Evolutionary conservation across 2,888 invertebrate genomes (phyloP), one percentile per base, ranked within the genome.

Genomic region (Anorthoa munda): DNA sequence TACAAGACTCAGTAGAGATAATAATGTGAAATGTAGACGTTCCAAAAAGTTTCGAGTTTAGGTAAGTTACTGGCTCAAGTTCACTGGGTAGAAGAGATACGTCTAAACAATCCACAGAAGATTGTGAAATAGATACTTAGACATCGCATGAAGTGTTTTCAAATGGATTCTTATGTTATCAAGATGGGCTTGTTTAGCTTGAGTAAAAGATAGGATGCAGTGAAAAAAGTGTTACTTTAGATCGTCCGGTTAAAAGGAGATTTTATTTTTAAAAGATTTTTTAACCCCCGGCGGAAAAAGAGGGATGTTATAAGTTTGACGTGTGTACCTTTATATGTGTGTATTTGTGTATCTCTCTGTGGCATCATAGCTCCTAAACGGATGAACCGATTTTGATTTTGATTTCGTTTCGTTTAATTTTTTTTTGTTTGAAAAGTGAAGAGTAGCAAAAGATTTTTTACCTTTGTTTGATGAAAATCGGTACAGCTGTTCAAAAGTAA

Each of bases 71-170:
- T 83, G 61, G 74, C 67, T 31, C 75, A 17, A 75, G 83, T 83
- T 74, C 71, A 72, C 56, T 74, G 66, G 65, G 21, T 66, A 55
- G 67, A 71, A 84, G 66, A 85, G 68, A 77, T 76, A 77, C 21
- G 85, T 77, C 68, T 72, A 82, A 90, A 90, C 86, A 85, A 69
- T 73, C 78, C 89, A 73, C 18, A 48, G 56, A 71, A 89, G 86
- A 89, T 90, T 78, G 82, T 75, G 73, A 82, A 89, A 88, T 87
- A 88, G 87, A 85, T 86, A 89, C 87, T 87, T 78, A 88, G 84
- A 84, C 87, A 87, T 87, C 87, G 87, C 91, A 91, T 91, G 88
- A 91, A 92, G 89, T 89, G 89, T 90, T 91, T 89, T 89, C 82
- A 88, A 90, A 89, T 87, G 88, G 88, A 87, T 83, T 77, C 72